These are phyloP conservation scores for Leptinotarsa texana DNA, from an alignment of 1,140 invertebrate species.

Conservation along the genomic window DNA sequence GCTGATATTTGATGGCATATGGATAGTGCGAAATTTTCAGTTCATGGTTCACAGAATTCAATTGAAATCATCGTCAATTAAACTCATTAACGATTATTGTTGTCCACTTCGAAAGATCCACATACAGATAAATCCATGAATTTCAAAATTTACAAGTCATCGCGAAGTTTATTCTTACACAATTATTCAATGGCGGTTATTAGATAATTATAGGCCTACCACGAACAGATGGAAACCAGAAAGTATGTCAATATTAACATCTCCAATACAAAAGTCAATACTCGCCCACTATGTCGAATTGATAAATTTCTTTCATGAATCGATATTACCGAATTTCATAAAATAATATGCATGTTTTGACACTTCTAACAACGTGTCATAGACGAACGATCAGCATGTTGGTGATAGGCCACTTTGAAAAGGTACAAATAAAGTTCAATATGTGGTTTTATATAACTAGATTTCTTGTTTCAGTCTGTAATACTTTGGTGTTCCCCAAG, in stretches of 20 bases:
- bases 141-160: neutral
- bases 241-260: conserved; percentile 8
- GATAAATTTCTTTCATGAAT: neutral
- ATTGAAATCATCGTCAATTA: neutral
- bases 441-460: too few species aligned
- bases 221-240: neutral
- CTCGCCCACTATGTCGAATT: neutral
- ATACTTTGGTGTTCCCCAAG: too few species aligned
- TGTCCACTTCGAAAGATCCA: neutral
- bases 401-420: too few species aligned
- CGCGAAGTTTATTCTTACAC: neutral
- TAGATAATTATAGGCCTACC: conserved; percentile 4
- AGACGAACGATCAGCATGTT: neutral
- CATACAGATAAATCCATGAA: neutral
- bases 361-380: neutral
- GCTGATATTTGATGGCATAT: too few species aligned
- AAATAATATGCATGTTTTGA: neutral
- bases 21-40: neutral
- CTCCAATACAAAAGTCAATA: neutral
- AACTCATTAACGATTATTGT: neutral
- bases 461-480: too few species aligned
- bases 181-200: neutral
- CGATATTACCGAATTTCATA: neutral
- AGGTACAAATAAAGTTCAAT: too few species aligned
- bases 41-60: neutral